Percentiles rank a stretch among this genome's conserved stretches.
Conservation (phyloP, 2,888 invertebrate species). For the Eristalis arbustorum region DNA sequence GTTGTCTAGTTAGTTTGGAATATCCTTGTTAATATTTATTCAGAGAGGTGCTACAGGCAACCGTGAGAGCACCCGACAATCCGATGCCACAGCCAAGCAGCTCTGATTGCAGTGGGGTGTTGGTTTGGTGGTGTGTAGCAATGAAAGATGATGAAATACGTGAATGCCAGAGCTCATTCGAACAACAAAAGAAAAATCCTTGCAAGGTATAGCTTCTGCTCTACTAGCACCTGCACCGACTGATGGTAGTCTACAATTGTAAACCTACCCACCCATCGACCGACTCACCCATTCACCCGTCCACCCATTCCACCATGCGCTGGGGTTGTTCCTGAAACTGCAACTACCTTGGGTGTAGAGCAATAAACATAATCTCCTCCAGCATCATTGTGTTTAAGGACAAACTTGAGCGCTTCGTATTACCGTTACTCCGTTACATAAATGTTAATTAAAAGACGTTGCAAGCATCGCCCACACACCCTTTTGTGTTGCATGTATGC, state of each 20-base stretch:
- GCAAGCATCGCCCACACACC: not conserved
- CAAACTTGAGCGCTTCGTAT: constrained; percentile 60
- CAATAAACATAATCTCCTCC: constrained; percentile 64
- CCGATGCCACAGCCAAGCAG: not conserved
- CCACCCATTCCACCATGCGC: not conserved
- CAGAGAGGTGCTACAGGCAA: constrained; percentile 55
- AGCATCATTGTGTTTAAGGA: constrained; percentile 62
- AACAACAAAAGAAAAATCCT: constrained; percentile 36
- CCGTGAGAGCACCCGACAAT: constrained; percentile 16
- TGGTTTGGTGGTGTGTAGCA: not conserved
- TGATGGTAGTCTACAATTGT: constrained; percentile 40
- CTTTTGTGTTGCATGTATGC: not conserved
- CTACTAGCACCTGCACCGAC: not conserved
- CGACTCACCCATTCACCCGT: not conserved
- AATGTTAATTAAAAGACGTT: constrained; percentile 68
- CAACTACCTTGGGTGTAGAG: constrained; percentile 59
- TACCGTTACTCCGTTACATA: constrained; percentile 43
- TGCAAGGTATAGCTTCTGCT: constrained; percentile 10
- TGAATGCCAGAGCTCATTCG: constrained; percentile 45
- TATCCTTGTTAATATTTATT: constrained; percentile 61
- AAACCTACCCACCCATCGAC: not conserved
- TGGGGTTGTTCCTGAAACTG: constrained; percentile 23
- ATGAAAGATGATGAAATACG: constrained; percentile 17
- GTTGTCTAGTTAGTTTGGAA: constrained; percentile 53
- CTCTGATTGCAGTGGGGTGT: too few species aligned